Evolutionary conservation across 2,888 invertebrate genomes (phyloP), one percentile per base, ranked within the genome.

Genomic region (Ormyrus nitidulus): DNA sequence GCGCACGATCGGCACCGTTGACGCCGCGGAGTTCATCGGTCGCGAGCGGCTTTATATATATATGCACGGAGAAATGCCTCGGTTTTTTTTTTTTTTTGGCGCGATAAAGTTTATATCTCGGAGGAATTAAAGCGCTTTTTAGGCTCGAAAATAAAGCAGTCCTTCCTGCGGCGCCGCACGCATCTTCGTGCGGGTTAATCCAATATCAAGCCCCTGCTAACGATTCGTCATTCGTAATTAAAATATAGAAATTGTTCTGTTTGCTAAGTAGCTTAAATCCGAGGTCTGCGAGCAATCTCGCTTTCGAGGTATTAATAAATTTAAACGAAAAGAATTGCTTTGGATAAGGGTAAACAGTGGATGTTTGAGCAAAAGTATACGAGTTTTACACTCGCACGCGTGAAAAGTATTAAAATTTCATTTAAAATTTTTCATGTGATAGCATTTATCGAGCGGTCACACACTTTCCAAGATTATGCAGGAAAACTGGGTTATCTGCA

Each of bases 51-150:
- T 46, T 34, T 4, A 34, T 19, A 34, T 34, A 34, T 34, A 34
- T 34, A 34, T 34, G 65, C 44, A n/a, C n/a, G 6, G 46, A 48
- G 54, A 68, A 79, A 69, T 73, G 73, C 56, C 19, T 54, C 48
- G 7, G 62, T 68, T 73, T 75, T 53, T 34, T 34, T 34, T 4
- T 34, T 4, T 34, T 34, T 34, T 34, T 10, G 65, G 19, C 49
- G 66, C 64, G 62, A 75, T 79, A 79, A 65, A 58, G 46, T 65
- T 65, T 75, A 75, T 34, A 34, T 56, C 65, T 49, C 34, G 58
- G 6, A 46, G 53, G 48, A 51, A 75, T 65, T 79, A 70, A 34
- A 68, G 53, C 9, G 44, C 44, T 62, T 59, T 77, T 77, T 66
- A 66, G 44, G 66, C 44, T 58, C 19, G 46, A 66, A 78, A 59